Evolutionary conservation across 2,113 vertebrate species (phyloP), one percentile per base, ranked within the genome.

Genomic region (Chitala chitala): DNA sequence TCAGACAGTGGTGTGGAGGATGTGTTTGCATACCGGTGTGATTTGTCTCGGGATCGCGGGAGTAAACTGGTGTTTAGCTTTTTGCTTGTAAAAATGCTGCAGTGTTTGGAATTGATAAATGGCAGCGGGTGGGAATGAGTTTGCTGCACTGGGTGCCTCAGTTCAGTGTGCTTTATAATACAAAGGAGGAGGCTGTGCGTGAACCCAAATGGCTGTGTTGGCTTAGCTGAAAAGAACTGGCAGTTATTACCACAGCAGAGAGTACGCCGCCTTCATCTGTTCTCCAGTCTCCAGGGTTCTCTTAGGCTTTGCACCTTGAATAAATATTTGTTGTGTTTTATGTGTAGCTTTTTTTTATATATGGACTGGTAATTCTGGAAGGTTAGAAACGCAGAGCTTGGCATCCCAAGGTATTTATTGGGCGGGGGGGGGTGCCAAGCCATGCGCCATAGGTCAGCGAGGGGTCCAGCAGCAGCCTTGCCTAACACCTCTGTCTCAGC

Each of bases 11-110:
- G 29, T 46, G 48, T 15, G 7, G 38, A 70, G 36, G 46, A 12
- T 26, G 53, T 56, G 78, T 84, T 83, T 79, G 69, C 80, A 80
- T 76, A 79, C 31, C 8, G n/a, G 15, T 54, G 31, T 26, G 61
- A 48, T 58, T 61, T 65, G 75, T 79, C 72, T 64, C 53, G 56
- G 50, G 73, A 51, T 74, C 65, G 68, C 48, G n/a, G 69, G 69
- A 78, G 76, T 72, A 75, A 56, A 72, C 70, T 56, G 36, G 44
- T 74, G 69, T 73, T 76, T 71, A 75, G 53, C 72, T 75, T 75
- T n/a, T 2, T 13, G 38, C 40, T 22, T 48, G 69, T 59, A 70
- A 55, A 44, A 73, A 78, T 55, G 55, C 10, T 26, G 61, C 1
- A 26, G 26, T 64, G 53, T 72, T 73, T 74, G 38, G 51, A 33